Percentiles rank a stretch among this genome's conserved stretches.
These are phyloP conservation scores for Platysteira castanea DNA, from an alignment of 2,113 vertebrate genomes.

Conservation along the genomic window DNA sequence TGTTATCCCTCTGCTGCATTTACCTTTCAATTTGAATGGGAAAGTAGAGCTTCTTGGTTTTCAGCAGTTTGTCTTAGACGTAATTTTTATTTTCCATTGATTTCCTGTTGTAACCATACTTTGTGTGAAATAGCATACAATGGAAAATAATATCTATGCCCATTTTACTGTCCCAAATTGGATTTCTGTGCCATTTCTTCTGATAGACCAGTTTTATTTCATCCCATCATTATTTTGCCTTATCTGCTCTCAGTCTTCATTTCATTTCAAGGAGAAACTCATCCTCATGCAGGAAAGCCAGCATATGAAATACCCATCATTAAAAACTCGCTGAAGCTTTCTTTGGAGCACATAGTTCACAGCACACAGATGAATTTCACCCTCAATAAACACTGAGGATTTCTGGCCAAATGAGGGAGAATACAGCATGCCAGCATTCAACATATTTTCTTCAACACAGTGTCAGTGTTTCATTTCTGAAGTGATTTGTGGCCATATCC, in stretches of 20 bases:
- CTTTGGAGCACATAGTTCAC: not conserved
- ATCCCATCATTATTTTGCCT: not conserved
- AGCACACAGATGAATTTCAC: not conserved
- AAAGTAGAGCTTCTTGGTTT: not conserved
- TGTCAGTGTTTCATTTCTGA: not conserved
- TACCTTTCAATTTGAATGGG: not conserved
- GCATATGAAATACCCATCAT: not conserved
- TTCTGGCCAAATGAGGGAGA: not conserved
- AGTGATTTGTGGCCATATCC: not conserved
- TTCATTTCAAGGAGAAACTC: not conserved
- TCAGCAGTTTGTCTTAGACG: not conserved
- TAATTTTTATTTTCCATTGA: conserved; percentile 6
- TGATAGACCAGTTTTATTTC: not conserved
- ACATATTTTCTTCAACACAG: not conserved
- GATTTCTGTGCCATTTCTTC: not conserved
- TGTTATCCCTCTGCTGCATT: not conserved
- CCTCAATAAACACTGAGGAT: not conserved
- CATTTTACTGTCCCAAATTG: not conserved
- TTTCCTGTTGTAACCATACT: not conserved
- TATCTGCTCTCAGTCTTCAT: not conserved
- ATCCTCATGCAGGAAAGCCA: not conserved
- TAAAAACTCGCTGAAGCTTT: conserved; percentile 2
- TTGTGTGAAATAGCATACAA: not conserved
- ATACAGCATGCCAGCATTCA: not conserved
- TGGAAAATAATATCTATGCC: not conserved